Conservation (phyloP, 2,888 invertebrate genomes). For the Hartigia nigra region DNA sequence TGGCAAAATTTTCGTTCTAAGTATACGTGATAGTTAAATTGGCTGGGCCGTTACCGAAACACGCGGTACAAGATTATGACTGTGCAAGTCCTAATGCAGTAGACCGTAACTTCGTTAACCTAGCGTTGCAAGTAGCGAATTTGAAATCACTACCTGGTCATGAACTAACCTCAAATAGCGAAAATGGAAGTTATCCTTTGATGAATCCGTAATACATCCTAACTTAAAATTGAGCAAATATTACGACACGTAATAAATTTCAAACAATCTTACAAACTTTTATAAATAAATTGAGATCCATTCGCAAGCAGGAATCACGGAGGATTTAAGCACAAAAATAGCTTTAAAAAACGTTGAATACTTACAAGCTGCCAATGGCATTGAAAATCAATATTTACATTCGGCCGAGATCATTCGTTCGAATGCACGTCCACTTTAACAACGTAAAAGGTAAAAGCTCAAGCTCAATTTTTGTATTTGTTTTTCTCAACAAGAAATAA, state of each 20-base stretch:
- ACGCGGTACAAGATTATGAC: slow-evolving; percentile 30
- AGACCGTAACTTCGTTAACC: slow-evolving; percentile 34
- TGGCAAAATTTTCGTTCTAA: not conserved
- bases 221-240: not conserved
- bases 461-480: not conserved
- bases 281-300: not conserved
- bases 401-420: not conserved
- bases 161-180: not conserved
- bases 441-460: not conserved
- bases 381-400: not conserved
- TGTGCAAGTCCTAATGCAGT: slow-evolving; percentile 26
- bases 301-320: not conserved
- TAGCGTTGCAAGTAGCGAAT: slow-evolving; percentile 36
- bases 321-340: not conserved
- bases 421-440: not conserved
- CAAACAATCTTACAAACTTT: not conserved
- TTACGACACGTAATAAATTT: not conserved
- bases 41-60: slow-evolving; percentile 22
- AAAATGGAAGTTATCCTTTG: not conserved
- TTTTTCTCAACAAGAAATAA: not conserved
- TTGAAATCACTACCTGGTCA: slow-evolving; percentile 19
- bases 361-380: not conserved
- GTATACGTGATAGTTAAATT: not conserved
- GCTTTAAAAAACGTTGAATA: not conserved
- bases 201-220: no score